A percentile compares a stretch with the other conserved stretches of the same genome.
These are phyloP conservation scores for Drosophila neocordata DNA, from an alignment of 1,140 invertebrate species.

Conservation along the genomic window DNA sequence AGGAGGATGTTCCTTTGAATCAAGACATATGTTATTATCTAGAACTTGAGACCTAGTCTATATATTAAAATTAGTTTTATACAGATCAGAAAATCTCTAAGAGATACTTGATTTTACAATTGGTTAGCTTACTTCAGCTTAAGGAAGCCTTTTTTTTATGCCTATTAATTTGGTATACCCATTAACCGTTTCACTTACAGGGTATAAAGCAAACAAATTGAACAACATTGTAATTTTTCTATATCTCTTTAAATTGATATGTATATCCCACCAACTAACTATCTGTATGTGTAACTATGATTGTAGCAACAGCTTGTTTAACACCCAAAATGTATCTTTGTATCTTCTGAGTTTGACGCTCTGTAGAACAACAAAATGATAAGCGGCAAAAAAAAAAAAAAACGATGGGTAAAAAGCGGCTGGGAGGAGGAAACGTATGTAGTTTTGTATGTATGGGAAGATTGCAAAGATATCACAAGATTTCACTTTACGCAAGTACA, in stretches of 20 bases:
- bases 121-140: too few relatives aligned
- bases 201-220: conserved; percentile 47
- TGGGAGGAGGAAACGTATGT: background rate
- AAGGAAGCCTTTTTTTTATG: too few relatives aligned
- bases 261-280: background rate
- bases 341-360: conserved; percentile 45
- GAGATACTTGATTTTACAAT: too few relatives aligned
- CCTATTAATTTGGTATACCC: background rate
- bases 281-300: conserved; percentile 15
- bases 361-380: conserved; percentile 54
- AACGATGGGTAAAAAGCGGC: conserved; percentile 6
- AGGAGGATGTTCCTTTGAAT: too few relatives aligned
- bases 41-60: too few relatives aligned
- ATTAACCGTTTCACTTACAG: background rate
- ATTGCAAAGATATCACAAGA: conserved; percentile 10
- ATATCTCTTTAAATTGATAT: conserved; percentile 19
- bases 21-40: too few relatives aligned
- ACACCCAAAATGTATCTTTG: conserved; percentile 48
- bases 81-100: too few relatives aligned
- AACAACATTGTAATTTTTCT: conserved; percentile 61
- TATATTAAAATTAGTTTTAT: too few relatives aligned
- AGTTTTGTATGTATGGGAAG: background rate
- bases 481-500: conserved; percentile 44
- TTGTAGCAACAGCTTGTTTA: conserved; percentile 55
- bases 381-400: conserved; percentile 27